Evolutionary conservation across 2,888 invertebrate species (phyloP).

Genomic region (Leucophenga maculata): DNA sequence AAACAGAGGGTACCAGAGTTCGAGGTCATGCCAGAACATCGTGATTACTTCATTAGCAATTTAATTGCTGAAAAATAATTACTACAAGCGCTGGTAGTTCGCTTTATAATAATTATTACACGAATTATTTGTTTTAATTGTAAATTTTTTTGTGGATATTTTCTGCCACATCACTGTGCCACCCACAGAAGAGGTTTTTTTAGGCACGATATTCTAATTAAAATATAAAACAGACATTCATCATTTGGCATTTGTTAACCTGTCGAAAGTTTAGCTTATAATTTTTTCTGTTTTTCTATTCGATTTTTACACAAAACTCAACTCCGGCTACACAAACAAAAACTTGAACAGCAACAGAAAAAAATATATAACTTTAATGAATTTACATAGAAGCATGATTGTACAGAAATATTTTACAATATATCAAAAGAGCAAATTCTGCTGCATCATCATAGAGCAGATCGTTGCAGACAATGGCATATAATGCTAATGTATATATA

Average conservation of each 20-base stretch:
- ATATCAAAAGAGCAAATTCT: not conserved
- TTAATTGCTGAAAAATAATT: constrained; percentile 23
- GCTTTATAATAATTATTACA: not conserved
- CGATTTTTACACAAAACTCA: not conserved
- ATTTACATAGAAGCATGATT: constrained; percentile 20
- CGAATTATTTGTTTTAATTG: constrained; percentile 15
- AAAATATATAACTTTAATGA: constrained; percentile 1
- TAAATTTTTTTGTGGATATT: not conserved
- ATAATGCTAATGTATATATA: constrained; percentile 20
- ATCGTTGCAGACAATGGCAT: constrained; percentile 2
- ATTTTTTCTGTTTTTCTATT: no score
- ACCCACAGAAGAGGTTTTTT: constrained; percentile 8
- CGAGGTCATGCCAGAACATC: constrained; percentile 14
- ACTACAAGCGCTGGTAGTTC: constrained; percentile 5
- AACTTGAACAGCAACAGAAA: not conserved
- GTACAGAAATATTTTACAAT: not conserved
- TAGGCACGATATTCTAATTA: constrained; percentile 64
- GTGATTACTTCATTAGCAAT: constrained; percentile 21
- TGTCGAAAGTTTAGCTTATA: constrained; percentile 23
- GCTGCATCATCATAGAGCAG: constrained; percentile 10
- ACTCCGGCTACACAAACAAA: not conserved
- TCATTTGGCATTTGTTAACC: constrained; percentile 23
- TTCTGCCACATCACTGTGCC: constrained; percentile 13
- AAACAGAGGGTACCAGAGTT: not conserved
- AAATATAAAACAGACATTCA: constrained; percentile 51